Evolutionary conservation across 2,888 invertebrate species (phyloP), one percentile per base, ranked within the genome.

Genomic region (Epirrhoe tristata): DNA sequence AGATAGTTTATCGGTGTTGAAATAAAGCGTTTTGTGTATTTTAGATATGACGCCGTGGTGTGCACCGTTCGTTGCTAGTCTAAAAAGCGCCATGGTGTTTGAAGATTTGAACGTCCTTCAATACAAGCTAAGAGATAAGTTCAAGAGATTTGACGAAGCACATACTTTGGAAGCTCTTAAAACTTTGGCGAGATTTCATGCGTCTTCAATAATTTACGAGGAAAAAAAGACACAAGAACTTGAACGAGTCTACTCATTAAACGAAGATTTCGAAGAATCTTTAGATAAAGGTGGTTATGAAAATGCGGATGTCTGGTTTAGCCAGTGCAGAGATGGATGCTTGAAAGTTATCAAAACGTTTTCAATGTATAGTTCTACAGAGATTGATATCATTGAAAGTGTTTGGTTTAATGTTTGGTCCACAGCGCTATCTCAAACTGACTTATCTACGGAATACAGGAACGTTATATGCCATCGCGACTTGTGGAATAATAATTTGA

Each of bases 401-500:
- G 72, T 73, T 8, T 93, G 93, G 93, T 56, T 48, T 46, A 66
- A 79, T 8, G 73, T 91, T 63, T 92, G 91, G 90, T 71, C 75
- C 4, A 70, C 75, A 6, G 88, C 87, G 5, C 73, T 92, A 56
- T 71, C 77, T 36, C 72, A 87, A 14, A 77, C 85, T 36, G 79
- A 85, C 57, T 78, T 81, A 10, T 87, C 92, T 48, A 43, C 81
- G 64, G 81, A 81, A 69, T 81, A 90, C 76, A 81, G 89, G 57
- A 94, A 94, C 69, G 95, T 95, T 0, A 80, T 95, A 5, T 94
- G 94, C 43, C 95, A 96, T 77, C 91, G 95, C 4, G 95, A 95
- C 85, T 82, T 95, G 6, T 96, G 95, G 95, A 93, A 93, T 52
- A 95, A 95, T 74, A 96, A 96, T 77, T 80, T 95, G 7, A 89